phyloP scores from a whole-genome alignment of 1,140 invertebrate genomes.

The Sesamia nonagrioides region DNA sequence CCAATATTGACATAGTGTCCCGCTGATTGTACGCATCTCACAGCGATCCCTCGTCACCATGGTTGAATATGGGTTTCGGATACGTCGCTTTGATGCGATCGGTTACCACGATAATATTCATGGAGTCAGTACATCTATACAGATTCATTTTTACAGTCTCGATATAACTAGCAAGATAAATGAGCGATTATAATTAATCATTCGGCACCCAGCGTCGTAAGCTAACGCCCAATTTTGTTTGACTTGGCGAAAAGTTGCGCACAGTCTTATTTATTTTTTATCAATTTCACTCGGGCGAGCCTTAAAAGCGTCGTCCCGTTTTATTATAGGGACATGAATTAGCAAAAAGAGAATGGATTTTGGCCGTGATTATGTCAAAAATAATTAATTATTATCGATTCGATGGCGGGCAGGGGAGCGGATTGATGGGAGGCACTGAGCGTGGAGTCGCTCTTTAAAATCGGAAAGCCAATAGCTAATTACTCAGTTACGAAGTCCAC shows the following conservation, averaged over 20 bases:
- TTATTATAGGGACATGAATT: conserved; percentile 87
- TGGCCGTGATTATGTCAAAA: conserved; percentile 88
- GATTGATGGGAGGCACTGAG: conserved; percentile 79
- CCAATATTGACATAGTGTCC: conserved; percentile 81
- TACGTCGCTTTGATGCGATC: conserved; percentile 52
- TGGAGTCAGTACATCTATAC: conserved; percentile 11
- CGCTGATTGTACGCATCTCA: conserved; percentile 67
- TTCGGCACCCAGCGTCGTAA: conserved; percentile 64
- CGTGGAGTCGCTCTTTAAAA: conserved; percentile 81
- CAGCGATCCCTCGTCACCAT: conserved; percentile 75
- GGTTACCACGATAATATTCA: conserved; percentile 43
- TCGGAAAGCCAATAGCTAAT: conserved; percentile 86
- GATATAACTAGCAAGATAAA: conserved; percentile 35
- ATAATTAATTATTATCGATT: conserved; percentile 89
- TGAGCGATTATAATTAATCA: conserved; percentile 72
- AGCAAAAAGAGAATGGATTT: conserved; percentile 89
- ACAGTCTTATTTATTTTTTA: conserved; percentile 86
- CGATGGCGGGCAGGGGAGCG: conserved; percentile 73
- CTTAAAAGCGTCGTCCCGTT: conserved; percentile 83
- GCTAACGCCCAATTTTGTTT: conserved; percentile 79
- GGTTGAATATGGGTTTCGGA: conserved; percentile 56
- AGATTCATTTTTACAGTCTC: conserved; percentile 35
- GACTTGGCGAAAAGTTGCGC: conserved; percentile 79
- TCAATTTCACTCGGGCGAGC: conserved; percentile 80
- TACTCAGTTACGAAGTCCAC: conserved; percentile 71